Evolutionary conservation across 2,113 vertebrate species (phyloP).

Genomic region (Hippocampus guttulatus): DNA sequence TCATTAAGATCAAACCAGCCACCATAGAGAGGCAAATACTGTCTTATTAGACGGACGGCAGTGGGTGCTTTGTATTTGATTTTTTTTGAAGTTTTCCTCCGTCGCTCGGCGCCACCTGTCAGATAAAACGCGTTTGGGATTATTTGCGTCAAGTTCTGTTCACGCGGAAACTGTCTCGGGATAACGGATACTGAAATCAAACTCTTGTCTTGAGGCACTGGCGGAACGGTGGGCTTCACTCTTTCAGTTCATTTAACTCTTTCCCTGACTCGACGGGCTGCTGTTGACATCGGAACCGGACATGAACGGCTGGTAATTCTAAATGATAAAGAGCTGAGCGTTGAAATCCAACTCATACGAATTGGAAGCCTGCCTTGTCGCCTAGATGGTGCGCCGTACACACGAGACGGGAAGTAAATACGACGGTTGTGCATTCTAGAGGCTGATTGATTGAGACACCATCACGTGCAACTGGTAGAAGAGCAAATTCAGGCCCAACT

Average conservation of each 20-base stretch:
- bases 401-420: not conserved
- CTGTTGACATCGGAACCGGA: not conserved
- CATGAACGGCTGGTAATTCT: not conserved
- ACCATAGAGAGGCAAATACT: not conserved
- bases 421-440: too few species aligned
- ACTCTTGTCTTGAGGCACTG: not conserved
- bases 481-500: too few species aligned
- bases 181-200: not conserved
- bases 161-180: not conserved
- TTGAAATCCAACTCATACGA: not conserved
- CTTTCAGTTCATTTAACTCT: not conserved
- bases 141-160: not conserved
- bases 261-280: not conserved
- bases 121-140: not conserved
- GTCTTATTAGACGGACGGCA: not conserved
- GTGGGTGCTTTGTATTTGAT: not conserved
- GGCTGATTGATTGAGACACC: too few species aligned
- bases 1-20: conserved; percentile 6
- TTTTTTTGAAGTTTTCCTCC: not conserved
- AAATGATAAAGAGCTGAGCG: too few species aligned
- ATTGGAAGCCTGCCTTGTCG: not conserved
- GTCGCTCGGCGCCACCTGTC: not conserved
- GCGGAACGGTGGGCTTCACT: not conserved
- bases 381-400: not conserved
- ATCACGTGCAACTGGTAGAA: too few species aligned